These are phyloP conservation scores for Nyctalus aviator DNA, from an alignment of 2,797 vertebrate genomes.

Conservation along the genomic window DNA sequence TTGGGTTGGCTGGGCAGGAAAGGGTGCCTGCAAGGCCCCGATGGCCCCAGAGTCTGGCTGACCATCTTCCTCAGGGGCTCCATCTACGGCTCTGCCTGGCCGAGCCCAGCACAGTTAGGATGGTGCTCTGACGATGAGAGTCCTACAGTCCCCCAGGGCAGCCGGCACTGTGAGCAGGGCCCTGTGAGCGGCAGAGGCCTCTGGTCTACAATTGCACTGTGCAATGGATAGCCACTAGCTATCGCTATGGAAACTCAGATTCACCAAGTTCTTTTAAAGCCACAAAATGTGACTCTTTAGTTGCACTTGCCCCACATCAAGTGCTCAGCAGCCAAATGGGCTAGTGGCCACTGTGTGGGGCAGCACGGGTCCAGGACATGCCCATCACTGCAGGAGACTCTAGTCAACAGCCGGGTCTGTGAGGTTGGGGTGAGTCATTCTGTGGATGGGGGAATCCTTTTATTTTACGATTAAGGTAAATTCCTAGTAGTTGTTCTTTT, in stretches of 20 bases:
- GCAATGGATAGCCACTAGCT: no score
- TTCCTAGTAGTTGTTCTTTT: not conserved
- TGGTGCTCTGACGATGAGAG: fast-evolving
- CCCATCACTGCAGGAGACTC: not conserved
- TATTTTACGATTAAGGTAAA: not conserved
- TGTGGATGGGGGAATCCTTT: not conserved
- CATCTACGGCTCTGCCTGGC: not conserved
- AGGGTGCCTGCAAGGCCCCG: fast-evolving
- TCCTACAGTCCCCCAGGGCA: fast-evolving
- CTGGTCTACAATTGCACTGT: not conserved
- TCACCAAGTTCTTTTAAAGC: not conserved
- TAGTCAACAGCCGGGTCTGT: fast-evolving
- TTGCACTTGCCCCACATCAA: not conserved
- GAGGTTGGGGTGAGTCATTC: not conserved
- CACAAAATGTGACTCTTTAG: not conserved
- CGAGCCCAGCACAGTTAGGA: not conserved
- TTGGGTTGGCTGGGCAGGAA: not conserved
- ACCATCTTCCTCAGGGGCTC: not conserved
- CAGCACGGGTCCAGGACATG: fast-evolving
- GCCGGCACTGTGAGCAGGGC: not conserved
- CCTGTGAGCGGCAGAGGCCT: not conserved
- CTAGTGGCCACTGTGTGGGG: not conserved
- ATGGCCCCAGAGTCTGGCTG: not conserved
- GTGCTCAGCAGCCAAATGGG: fast-evolving
- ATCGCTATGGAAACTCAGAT: not conserved